These are phyloP conservation scores for Craniophora ligustri DNA, from an alignment of 2,888 invertebrate species.

Conservation along the genomic window DNA sequence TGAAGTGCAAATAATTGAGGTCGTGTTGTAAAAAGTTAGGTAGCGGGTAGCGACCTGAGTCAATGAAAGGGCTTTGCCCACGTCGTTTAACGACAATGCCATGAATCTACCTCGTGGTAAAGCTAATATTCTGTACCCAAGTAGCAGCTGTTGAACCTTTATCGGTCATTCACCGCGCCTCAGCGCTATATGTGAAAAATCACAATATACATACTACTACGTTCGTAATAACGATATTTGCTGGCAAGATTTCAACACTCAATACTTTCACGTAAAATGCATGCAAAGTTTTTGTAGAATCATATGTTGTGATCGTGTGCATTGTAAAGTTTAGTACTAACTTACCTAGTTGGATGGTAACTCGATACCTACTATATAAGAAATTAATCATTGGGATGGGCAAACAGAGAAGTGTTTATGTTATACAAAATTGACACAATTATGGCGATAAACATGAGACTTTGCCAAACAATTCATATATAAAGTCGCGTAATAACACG, in stretches of 20 bases:
- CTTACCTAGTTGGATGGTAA: background rate
- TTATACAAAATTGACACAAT: too few species aligned
- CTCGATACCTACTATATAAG: too few species aligned
- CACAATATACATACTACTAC: constrained; percentile 40
- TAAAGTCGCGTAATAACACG: too few species aligned
- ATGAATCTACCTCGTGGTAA: constrained; percentile 34
- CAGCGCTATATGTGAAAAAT: constrained; percentile 63
- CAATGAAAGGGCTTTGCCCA: constrained; percentile 48
- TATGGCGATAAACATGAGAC: too few species aligned
- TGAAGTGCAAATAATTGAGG: constrained; percentile 46
- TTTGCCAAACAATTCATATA: too few species aligned
- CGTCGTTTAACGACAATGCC: constrained; percentile 41
- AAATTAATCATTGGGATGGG: too few species aligned
- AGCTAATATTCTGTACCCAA: constrained; percentile 41
- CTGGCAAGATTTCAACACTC: constrained; percentile 76
- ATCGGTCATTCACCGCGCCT: constrained; percentile 76
- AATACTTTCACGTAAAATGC: constrained; percentile 57
- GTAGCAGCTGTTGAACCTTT: constrained; percentile 60
- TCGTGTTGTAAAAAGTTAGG: constrained; percentile 42
- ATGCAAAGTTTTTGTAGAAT: constrained; percentile 61
- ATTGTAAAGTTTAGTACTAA: background rate
- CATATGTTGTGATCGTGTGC: constrained; percentile 50
- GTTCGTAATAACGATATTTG: constrained; percentile 63
- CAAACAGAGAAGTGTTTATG: too few species aligned
- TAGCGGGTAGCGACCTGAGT: constrained; percentile 28